Conservation (phyloP, 2,888 invertebrate genomes). For the Machimus atricapillus region DNA sequence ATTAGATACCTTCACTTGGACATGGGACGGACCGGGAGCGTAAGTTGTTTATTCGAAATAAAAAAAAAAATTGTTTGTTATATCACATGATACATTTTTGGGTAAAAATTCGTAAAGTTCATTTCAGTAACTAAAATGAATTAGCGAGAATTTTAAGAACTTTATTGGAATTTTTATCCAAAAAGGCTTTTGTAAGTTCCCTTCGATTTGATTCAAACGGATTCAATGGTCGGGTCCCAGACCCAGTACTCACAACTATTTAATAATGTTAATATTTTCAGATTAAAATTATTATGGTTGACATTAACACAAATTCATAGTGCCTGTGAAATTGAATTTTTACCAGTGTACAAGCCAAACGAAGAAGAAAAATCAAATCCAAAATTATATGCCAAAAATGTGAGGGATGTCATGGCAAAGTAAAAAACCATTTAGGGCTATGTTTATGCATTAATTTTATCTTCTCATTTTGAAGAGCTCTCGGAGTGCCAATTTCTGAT, state of each 20-base stretch:
- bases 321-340: constrained; percentile 87
- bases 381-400: constrained; percentile 88
- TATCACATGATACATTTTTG: neutral
- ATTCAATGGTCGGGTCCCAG: too few relatives aligned
- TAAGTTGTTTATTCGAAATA: constrained; percentile 60
- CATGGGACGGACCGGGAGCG: constrained; percentile 95
- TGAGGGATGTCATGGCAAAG: constrained; percentile 90
- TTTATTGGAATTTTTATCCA: too few relatives aligned
- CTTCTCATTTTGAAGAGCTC: constrained; percentile 68
- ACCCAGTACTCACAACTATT: too few relatives aligned
- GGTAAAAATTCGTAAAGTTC: too few relatives aligned
- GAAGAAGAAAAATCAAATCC: constrained; percentile 87
- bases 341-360: constrained; percentile 89
- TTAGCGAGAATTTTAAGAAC: too few relatives aligned
- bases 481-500: constrained; percentile 86
- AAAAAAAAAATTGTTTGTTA: neutral
- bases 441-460: neutral
- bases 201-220: too few relatives aligned
- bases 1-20: constrained; percentile 89
- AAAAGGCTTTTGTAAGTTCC: too few relatives aligned
- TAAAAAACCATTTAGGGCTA: constrained; percentile 63
- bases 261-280: constrained; percentile 60
- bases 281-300: constrained; percentile 83
- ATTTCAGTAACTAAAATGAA: too few relatives aligned
- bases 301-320: constrained; percentile 88